These are phyloP conservation scores for Oreonectes daqikongensis DNA, from an alignment of 2,797 vertebrate species.

Conservation along the genomic window DNA sequence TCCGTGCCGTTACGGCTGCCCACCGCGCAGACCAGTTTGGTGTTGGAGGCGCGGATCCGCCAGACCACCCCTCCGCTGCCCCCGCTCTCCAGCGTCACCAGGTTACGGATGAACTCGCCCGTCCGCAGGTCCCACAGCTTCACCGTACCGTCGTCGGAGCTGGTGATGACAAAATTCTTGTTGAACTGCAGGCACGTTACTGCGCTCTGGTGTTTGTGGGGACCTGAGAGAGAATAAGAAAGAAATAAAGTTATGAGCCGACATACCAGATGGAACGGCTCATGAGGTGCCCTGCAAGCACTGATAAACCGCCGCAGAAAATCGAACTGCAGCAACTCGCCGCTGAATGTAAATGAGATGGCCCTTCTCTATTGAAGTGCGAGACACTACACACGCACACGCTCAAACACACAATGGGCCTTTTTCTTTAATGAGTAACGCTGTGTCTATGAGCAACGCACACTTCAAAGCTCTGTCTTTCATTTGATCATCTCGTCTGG, in stretches of 20 bases:
- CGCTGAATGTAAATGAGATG: slow-evolving; percentile 30
- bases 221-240: slow-evolving; percentile 78
- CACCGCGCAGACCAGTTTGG: slow-evolving; percentile 98
- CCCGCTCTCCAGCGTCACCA: slow-evolving; percentile 99
- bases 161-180: slow-evolving; percentile 99
- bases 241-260: neutral
- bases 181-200: slow-evolving; percentile 99
- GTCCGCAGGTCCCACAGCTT: slow-evolving; percentile 99
- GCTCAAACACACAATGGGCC: slow-evolving; percentile 9
- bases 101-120: slow-evolving; percentile 99
- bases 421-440: slow-evolving; percentile 38
- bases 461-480: slow-evolving; percentile 13
- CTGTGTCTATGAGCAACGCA: slow-evolving; percentile 9
- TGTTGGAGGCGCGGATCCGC: slow-evolving; percentile 98
- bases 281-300: neutral
- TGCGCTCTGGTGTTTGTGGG: slow-evolving; percentile 99
- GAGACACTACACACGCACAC: slow-evolving; percentile 19
- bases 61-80: slow-evolving; percentile 98
- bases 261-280: slow-evolving; percentile 2
- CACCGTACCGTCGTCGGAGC: slow-evolving; percentile 98
- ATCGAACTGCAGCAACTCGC: slow-evolving; percentile 18
- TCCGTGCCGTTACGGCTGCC: slow-evolving; percentile 99
- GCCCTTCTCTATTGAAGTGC: slow-evolving; percentile 37
- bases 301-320: neutral
- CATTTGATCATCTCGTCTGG: slow-evolving; percentile 17